Evolutionary conservation across 1,140 invertebrate genomes (phyloP), one percentile per base, ranked within the genome.

Genomic region (Lucilia cuprina): DNA sequence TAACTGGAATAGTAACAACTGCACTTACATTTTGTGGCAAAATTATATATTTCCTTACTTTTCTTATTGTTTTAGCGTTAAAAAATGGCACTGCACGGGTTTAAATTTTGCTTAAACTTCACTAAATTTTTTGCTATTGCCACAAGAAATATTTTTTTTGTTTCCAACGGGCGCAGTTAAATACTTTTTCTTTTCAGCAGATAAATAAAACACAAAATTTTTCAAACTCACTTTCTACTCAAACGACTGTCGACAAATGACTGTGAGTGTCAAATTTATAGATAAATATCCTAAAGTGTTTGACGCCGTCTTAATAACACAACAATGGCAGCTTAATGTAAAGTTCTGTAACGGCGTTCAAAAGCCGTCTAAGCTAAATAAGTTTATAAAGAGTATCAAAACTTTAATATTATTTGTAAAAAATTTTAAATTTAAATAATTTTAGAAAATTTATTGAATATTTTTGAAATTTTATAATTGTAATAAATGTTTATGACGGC

Each of bases 51-150:
- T 30, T 30, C 25, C 25, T 70, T 70, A 10, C 7, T 80, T 80
- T 50, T 50, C 19, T 17, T 78, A 14, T 5, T 47, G 13, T 78
- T 78, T 34, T 34, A 41, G 41, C 10, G 41, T 55, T 14, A 50
- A 41, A n/a, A 80, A 80, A 80, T 80, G 77, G 77, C 77, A 80
- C 77, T 49, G 8, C 77, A 80, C 77, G 77, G 77, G 77, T 25
- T 80, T 35, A 14, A n/a, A 25, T 49, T 80, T 41, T 80, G 17
- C n/a, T n/a, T 80, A 25, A 8, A 5, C n/a, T 49, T 49, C 12
- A 80, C 17, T 80, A 41, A 41, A 47, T 78, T 78, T 78, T 41
- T 17, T 21, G 49, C 47, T 50, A 49, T 49, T 80, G 77, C 41
- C 47, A 19, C n/a, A 80, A 80, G 8, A n/a, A 4, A 8, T 30